Percentiles rank a stretch among this genome's conserved stretches.
These are phyloP conservation scores for Zaprionus ghesquierei DNA, from an alignment of 1,140 invertebrate species.

Conservation along the genomic window DNA sequence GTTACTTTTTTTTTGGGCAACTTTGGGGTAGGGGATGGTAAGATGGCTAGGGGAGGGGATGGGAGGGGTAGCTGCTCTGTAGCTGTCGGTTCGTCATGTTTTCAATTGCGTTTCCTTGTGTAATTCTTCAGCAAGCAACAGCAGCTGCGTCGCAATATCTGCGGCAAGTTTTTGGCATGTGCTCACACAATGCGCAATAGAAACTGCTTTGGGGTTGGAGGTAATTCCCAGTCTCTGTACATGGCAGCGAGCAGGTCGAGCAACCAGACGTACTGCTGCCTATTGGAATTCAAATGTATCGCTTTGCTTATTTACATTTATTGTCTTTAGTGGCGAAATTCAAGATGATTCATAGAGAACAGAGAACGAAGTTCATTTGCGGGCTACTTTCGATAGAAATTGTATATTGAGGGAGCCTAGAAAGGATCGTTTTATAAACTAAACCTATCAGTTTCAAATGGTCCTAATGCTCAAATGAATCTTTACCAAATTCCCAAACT, in stretches of 20 bases:
- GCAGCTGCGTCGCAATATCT: constrained; percentile 63
- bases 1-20: constrained; percentile 31
- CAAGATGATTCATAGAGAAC: not conserved
- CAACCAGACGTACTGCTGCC: not conserved
- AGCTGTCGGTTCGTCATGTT: constrained; percentile 19
- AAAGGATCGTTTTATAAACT: not conserved
- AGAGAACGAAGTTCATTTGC: not conserved
- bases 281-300: not conserved
- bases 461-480: too few relatives aligned
- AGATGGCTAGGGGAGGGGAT: not conserved
- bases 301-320: not conserved
- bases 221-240: too few relatives aligned
- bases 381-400: not conserved
- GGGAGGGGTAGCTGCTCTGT: not conserved
- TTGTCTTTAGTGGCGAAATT: not conserved
- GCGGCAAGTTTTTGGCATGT: constrained; percentile 66
- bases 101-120: constrained; percentile 45
- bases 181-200: constrained; percentile 51
- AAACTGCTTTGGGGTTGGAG: not conserved
- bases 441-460: not conserved
- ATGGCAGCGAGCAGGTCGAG: constrained; percentile 6
- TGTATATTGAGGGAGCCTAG: too few relatives aligned
- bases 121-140: constrained; percentile 33
- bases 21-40: not conserved
- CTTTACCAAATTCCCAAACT: too few relatives aligned